Evolutionary conservation across 2,113 vertebrate species (phyloP).

Genomic region (Pangasianodon gigas): DNA sequence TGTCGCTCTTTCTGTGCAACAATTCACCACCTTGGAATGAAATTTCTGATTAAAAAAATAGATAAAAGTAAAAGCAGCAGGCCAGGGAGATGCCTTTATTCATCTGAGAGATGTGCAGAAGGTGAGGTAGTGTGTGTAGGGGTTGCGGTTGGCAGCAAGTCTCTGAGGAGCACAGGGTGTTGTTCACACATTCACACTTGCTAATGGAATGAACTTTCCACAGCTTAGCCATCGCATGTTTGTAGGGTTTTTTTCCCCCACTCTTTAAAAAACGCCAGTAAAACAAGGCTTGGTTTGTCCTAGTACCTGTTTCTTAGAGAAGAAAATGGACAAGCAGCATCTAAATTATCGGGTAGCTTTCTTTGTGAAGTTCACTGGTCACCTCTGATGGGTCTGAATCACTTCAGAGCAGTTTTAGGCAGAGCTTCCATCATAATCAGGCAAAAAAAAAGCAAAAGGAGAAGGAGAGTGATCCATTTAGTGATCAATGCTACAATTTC

Average conservation of each 20-base stretch:
- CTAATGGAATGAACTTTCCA: constrained; percentile 67
- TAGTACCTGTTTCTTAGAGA: constrained; percentile 31
- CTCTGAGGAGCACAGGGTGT: constrained; percentile 38
- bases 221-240: constrained; percentile 64
- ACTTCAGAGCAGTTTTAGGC: background rate
- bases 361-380: constrained; percentile 4
- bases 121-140: background rate
- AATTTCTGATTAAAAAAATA: constrained; percentile 9
- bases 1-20: background rate
- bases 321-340: constrained; percentile 27
- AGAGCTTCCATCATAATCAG: background rate
- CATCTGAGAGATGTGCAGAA: constrained; percentile 17
- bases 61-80: background rate
- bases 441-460: background rate
- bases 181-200: constrained; percentile 55
- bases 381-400: background rate
- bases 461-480: background rate
- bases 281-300: background rate
- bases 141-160: background rate
- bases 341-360: constrained; percentile 50
- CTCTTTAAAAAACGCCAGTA: background rate
- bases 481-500: background rate
- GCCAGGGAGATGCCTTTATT: constrained; percentile 7
- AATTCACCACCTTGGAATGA: constrained; percentile 27
- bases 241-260: background rate